Conservation (phyloP, 2,113 vertebrate species). For the Neolamprologus longior region DNA sequence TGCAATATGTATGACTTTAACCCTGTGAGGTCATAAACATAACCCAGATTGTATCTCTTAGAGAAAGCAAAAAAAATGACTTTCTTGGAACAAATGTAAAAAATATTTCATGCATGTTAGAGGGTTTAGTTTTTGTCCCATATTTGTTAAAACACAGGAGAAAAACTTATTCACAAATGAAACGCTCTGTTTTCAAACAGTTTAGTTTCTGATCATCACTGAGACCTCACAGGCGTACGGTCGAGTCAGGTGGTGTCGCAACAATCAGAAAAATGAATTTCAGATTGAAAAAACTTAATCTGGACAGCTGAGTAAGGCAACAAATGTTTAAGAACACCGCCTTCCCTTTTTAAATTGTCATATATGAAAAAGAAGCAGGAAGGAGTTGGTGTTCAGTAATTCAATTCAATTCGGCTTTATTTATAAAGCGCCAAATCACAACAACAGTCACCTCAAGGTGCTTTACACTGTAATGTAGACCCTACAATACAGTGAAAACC, state of each 20-base stretch:
- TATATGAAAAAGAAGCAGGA: not conserved
- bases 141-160: not conserved
- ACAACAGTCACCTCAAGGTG: not conserved
- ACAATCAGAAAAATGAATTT: not conserved
- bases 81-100: not conserved
- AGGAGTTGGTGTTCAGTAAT: not conserved
- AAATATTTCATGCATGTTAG: not conserved
- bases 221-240: not conserved
- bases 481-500: not conserved
- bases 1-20: not conserved
- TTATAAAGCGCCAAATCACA: not conserved
- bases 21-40: not conserved
- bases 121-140: fast-evolving
- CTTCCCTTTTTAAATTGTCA: not conserved
- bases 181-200: not conserved
- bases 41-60: fast-evolving
- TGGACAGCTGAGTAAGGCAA: not conserved
- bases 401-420: fast-evolving
- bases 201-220: not conserved
- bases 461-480: not conserved
- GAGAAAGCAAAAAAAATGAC: fast-evolving
- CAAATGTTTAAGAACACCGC: fast-evolving
- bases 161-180: fast-evolving
- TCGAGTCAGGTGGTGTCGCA: not conserved
- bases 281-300: not conserved